phyloP scores from a whole-genome alignment of 35 echinoderm and acorn worm species.

The Anneissia japonica region DNA sequence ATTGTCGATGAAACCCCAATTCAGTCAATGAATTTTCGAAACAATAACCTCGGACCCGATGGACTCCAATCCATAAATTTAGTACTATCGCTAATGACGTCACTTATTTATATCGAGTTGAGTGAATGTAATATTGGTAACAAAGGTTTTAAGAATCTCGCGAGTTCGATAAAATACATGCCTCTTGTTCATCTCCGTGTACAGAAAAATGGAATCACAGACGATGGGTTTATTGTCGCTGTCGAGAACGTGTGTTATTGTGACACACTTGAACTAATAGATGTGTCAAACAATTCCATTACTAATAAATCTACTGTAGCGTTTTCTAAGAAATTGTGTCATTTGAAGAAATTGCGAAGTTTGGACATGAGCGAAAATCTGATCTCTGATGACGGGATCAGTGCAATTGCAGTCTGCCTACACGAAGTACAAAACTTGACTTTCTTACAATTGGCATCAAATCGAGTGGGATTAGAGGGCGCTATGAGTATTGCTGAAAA shows the following conservation, averaged over 20 bases:
- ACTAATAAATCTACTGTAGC: background rate
- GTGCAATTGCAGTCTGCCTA: background rate
- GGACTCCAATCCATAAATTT: background rate
- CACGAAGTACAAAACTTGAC: background rate
- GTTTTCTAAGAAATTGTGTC: background rate
- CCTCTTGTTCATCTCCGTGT: background rate
- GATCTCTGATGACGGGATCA: background rate
- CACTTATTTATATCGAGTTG: background rate
- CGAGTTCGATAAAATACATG: background rate
- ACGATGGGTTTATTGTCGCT: background rate
- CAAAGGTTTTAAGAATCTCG: background rate
- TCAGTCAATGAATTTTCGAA: background rate
- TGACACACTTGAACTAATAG: background rate
- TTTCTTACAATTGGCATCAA: background rate
- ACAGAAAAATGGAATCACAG: background rate
- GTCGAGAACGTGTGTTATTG: background rate
- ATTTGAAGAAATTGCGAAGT: background rate
- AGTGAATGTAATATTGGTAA: slow-evolving; percentile 2
- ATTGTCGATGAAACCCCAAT: background rate
- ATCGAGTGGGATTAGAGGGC: background rate
- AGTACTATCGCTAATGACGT: background rate
- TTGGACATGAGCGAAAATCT: background rate
- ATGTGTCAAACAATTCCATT: background rate
- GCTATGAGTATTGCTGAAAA: background rate
- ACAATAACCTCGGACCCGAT: background rate